Base-by-base conservation (phyloP, 2,797 vertebrate species). In the Gouania willdenowi region DNA sequence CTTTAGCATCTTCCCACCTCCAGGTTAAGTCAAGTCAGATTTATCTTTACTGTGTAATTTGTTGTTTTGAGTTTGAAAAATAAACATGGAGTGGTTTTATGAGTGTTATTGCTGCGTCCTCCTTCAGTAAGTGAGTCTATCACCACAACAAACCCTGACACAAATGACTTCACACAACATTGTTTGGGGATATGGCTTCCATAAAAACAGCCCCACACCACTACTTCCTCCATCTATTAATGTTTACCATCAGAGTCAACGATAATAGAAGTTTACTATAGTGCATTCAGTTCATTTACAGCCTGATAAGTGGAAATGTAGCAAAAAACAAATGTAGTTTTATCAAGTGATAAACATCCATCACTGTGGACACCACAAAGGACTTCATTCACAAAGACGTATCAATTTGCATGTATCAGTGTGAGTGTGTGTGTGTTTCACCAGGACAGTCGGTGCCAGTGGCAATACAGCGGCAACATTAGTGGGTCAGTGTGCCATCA, bases 401-500 rank as follows among this genome's bases (percentile, higher is more conserved):
- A 43, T 46, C 58, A 46, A 54, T 80, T 48, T 64, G 40, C 27
- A 36, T 13, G 28, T 24, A 22, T 59, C 40, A 31, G 37, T 39
- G 43, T 28, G 26, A 18, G 57, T 36, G 16, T 42, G 44, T 53
- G 50, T 51, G 56, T 51, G 55, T 50, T 60, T 72, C 52, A 44
- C 10, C 27, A 64, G 71, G 77, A 71, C 77, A 62, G 44, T 51
- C 32, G 23, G 51, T 75, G 75, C 81, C 79, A 84, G 41, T 83
- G 84, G 80, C 80, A 53, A 61, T 77, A 54, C 71, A 78, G 66
- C 62, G 74, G 79, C 60, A 77, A 68, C 62, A 80, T 84, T 87
- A 87, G 73, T 88, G 85, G 86, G 88, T 89, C 86, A 89, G 82
- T 89, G 75, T 87, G 85, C 81, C 85, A 86, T 83, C 77, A 52